phyloP scores from a whole-genome alignment of 2,888 invertebrate species.

The Ophioninae sp. region DNA sequence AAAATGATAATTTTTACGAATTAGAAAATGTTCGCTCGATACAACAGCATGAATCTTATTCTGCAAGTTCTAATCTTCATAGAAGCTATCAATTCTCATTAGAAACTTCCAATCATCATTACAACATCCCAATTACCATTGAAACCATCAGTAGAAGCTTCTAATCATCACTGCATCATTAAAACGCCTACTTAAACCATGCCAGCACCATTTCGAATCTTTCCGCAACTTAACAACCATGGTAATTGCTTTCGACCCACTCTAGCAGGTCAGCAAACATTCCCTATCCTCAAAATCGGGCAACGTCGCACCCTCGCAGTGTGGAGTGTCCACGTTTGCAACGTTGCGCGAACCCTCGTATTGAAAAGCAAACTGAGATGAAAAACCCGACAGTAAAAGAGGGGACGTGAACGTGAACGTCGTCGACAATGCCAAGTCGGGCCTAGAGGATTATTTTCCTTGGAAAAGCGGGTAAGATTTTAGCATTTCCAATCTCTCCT shows the following conservation, averaged over 20 bases:
- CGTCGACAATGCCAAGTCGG: not conserved
- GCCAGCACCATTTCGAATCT: not conserved
- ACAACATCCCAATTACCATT: too few relatives aligned
- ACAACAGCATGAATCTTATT: too few relatives aligned
- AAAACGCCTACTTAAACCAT: not conserved
- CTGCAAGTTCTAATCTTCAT: too few relatives aligned
- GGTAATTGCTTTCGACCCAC: not conserved
- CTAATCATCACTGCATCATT: too few relatives aligned
- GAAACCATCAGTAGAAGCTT: too few relatives aligned
- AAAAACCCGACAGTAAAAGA: not conserved
- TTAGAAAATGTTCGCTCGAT: not conserved
- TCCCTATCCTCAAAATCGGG: not conserved
- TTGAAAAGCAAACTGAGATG: not conserved
- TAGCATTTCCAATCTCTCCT: not conserved
- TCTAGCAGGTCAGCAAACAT: not conserved
- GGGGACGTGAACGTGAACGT: not conserved
- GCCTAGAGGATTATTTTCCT: not conserved
- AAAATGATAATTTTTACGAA: constrained; percentile 75
- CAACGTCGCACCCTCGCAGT: not conserved
- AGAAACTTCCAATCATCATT: not conserved
- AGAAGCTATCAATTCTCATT: not conserved
- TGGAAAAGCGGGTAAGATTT: constrained; percentile 1
- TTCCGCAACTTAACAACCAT: not conserved
- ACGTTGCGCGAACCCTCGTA: not conserved
- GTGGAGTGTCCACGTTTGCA: not conserved